Evolutionary conservation across 2,888 invertebrate genomes (phyloP), one percentile per base, ranked within the genome.

Genomic region (Carabus problematicus): DNA sequence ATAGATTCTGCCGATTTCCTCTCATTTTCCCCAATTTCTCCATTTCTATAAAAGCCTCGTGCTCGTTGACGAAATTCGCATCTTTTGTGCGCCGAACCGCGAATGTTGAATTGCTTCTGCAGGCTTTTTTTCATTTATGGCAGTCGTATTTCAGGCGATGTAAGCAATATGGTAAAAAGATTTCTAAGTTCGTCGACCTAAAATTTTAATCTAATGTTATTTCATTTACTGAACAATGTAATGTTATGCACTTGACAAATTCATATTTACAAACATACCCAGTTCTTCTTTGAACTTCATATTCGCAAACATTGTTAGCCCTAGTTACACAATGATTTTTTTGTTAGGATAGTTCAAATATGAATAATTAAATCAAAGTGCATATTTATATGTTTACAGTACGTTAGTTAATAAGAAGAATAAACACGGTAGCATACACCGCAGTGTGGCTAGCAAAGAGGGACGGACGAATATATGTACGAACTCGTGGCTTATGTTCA

Each of bases 401-500:
- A n/a, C n/a, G 18, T 16, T 49, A n/a, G 18, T 16, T 12, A 47
- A 47, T 47, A 47, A 47, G 16, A 16, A 8, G 47, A 47, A 11
- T 11, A 47, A 47, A 47, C 9, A 47, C n/a, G 11, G 1, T 47
- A 47, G 47, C 47, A 47, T n/a, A n/a, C n/a, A 11, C 47, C 47
- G 3, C 47, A 47, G 29, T 29, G 29, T 29, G 29, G 29, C 1
- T 11, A 47, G 47, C 16, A 47, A 7, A 4, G 12, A 47, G 12
- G 47, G 12, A 47, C n/a, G 47, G 8, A 47, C 3, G 11, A 11
- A 3, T 47, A n/a, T 47, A 11, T 14, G 14, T 8, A 58, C n/a
- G n/a, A n/a, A n/a, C n/a, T n/a, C n/a, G n/a, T n/a, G n/a, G n/a
- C 40, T 39, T 58, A 19, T 58, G 14, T 58, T 39, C 49, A 52